These are phyloP conservation scores for Poeciliopsis paucimaculata DNA, from an alignment of 2,797 vertebrate genomes.

Conservation along the genomic window DNA sequence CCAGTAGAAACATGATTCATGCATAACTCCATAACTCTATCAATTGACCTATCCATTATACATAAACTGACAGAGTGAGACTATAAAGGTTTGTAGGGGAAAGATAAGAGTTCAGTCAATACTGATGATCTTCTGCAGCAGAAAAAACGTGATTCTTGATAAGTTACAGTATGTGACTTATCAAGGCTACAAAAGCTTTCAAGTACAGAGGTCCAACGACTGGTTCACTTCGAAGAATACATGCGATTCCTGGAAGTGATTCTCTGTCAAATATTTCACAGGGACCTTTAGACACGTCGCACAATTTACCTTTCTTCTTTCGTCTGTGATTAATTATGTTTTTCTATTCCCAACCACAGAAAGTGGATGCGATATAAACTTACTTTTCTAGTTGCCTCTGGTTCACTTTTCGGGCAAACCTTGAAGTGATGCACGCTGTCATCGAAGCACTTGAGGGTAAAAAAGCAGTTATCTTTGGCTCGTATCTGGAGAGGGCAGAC, in stretches of 20 bases:
- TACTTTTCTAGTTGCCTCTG: slow-evolving; percentile 89
- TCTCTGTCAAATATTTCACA: background rate
- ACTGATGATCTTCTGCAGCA: background rate
- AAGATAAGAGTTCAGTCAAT: background rate
- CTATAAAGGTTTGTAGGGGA: background rate
- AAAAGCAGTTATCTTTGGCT: slow-evolving; percentile 85
- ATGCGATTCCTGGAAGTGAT: background rate
- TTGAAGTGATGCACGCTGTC: slow-evolving; percentile 94
- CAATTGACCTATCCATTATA: background rate
- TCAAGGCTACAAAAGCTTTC: background rate
- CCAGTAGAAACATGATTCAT: background rate
- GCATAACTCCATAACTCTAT: too few species aligned
- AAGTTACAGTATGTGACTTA: too few species aligned
- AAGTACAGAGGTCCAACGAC: background rate
- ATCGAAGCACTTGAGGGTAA: slow-evolving; percentile 94
- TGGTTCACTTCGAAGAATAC: background rate
- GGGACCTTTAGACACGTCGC: background rate
- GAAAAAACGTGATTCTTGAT: background rate
- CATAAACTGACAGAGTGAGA: background rate
- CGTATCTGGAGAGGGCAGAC: slow-evolving; percentile 81
- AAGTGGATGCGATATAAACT: slow-evolving; percentile 11
- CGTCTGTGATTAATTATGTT: background rate
- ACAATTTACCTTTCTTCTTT: background rate
- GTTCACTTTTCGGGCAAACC: slow-evolving; percentile 84
- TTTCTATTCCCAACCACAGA: background rate